A percentile compares a stretch with the other conserved stretches of the same genome.
phyloP scores from a whole-genome alignment of 53 echinoderm and acorn worm species.

The Antedon mediterranea region DNA sequence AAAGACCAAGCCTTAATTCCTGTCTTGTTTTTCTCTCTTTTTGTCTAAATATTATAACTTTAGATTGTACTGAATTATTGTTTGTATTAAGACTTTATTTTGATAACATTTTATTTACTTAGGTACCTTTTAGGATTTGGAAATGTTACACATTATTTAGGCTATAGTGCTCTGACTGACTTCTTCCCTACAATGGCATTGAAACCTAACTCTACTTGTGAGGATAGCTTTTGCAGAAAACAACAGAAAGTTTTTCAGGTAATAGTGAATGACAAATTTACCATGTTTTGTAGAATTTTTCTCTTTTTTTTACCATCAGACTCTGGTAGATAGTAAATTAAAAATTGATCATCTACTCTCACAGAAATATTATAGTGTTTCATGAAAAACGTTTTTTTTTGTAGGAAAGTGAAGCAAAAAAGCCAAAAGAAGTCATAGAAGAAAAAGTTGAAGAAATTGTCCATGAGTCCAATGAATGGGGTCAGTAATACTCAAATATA shows the following conservation, averaged over 20 bases:
- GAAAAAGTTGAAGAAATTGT: slow-evolving; percentile 58
- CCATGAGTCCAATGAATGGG: slow-evolving; percentile 86
- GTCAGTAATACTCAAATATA: slow-evolving; percentile 33
- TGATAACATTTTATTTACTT: neutral
- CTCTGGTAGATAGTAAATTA: too few relatives aligned
- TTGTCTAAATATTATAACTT: too few relatives aligned
- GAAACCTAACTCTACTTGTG: slow-evolving; percentile 86
- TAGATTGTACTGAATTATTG: too few relatives aligned
- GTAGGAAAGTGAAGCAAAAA: slow-evolving; percentile 57
- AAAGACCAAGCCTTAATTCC: too few relatives aligned
- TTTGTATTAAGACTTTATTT: too few relatives aligned
- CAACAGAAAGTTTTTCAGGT: slow-evolving; percentile 77
- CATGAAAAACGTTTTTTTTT: too few relatives aligned
- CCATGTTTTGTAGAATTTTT: neutral
- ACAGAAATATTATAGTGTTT: too few relatives aligned
- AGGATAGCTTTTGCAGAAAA: slow-evolving; percentile 61
- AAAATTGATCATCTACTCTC: too few relatives aligned
- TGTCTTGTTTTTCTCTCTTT: too few relatives aligned
- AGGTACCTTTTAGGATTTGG: slow-evolving; percentile 93
- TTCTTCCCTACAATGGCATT: slow-evolving; percentile 97
- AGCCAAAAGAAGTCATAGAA: slow-evolving; percentile 36
- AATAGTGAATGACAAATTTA: too few relatives aligned
- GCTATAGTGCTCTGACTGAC: slow-evolving; percentile 87
- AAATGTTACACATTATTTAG: slow-evolving; percentile 72
- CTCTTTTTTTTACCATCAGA: too few relatives aligned